A percentile compares a stretch with the other conserved stretches of the same genome.
Conservation (phyloP, 2,797 vertebrate species). For the Peromyscus attwateri region DNA sequence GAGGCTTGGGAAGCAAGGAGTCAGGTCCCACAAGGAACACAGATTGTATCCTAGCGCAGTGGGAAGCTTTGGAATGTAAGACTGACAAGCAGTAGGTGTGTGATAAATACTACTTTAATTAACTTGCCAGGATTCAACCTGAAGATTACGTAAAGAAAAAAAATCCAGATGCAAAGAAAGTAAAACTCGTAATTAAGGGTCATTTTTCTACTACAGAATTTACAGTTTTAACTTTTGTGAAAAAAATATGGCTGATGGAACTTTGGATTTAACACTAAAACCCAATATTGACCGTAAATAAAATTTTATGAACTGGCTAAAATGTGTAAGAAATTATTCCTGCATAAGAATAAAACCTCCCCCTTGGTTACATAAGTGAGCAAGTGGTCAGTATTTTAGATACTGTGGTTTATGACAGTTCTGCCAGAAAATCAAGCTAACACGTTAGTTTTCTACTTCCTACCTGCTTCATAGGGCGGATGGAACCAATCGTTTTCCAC, state of each 20-base stretch:
- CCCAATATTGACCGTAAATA: not conserved
- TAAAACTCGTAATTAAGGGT: conserved; percentile 22
- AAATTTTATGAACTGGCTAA: conserved; percentile 15
- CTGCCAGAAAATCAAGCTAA: conserved; percentile 22
- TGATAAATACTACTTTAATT: conserved; percentile 52
- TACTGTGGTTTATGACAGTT: conserved; percentile 6
- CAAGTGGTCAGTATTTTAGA: not conserved
- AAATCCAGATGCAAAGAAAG: conserved; percentile 35
- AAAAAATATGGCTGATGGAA: not conserved
- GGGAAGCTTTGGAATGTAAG: conserved; percentile 32
- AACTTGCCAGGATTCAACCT: conserved; percentile 48
- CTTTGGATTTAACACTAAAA: conserved; percentile 55
- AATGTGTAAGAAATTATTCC: not conserved
- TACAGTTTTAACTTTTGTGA: not conserved
- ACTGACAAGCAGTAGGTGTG: conserved; percentile 64
- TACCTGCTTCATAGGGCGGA: conserved; percentile 92
- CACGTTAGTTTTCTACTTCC: not conserved
- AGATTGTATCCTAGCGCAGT: not conserved
- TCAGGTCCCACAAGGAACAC: not conserved
- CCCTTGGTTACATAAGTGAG: not conserved
- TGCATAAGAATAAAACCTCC: not conserved
- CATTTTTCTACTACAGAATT: not conserved
- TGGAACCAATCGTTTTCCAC: conserved; percentile 92
- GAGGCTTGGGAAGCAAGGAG: not conserved
- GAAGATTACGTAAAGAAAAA: conserved; percentile 38